phyloP scores from a whole-genome alignment of 2,113 vertebrate genomes.

The Trichomycterus rosablanca region DNA sequence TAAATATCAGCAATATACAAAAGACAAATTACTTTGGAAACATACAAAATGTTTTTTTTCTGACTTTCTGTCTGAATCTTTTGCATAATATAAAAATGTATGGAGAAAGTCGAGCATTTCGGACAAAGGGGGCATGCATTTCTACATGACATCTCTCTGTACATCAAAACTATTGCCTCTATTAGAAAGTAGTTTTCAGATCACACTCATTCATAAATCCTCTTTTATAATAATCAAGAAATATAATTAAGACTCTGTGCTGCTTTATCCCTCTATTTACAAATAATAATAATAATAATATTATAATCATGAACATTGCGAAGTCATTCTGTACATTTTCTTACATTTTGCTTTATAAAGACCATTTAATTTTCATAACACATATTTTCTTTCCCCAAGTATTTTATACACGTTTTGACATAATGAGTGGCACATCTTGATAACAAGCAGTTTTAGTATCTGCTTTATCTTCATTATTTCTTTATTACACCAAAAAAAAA shows the following conservation, averaged over 20 bases:
- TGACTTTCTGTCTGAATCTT: constrained; percentile 14
- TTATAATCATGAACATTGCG: too few species aligned
- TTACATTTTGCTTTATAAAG: constrained; percentile 70
- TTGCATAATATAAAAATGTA: constrained; percentile 55
- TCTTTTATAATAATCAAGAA: constrained; percentile 59
- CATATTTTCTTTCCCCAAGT: constrained; percentile 28
- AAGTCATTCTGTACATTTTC: constrained; percentile 29
- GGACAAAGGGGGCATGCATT: constrained; percentile 61
- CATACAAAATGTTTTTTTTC: constrained; percentile 60
- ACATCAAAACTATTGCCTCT: constrained; percentile 70
- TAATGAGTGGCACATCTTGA: constrained; percentile 43
- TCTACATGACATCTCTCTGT: constrained; percentile 62
- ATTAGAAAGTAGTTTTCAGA: constrained; percentile 55
- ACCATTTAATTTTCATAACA: constrained; percentile 57
- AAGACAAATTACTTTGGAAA: constrained; percentile 64
- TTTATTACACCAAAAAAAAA: background rate
- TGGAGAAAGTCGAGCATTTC: constrained; percentile 60
- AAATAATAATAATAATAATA: too few species aligned
- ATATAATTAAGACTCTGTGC: constrained; percentile 34
- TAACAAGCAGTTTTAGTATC: background rate
- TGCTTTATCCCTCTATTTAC: constrained; percentile 3
- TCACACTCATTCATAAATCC: constrained; percentile 72
- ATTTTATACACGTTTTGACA: constrained; percentile 58
- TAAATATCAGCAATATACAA: constrained; percentile 70
- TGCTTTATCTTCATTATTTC: constrained; percentile 23